Conservation (phyloP, 2,113 vertebrate genomes). For the Tragelaphus scriptus region DNA sequence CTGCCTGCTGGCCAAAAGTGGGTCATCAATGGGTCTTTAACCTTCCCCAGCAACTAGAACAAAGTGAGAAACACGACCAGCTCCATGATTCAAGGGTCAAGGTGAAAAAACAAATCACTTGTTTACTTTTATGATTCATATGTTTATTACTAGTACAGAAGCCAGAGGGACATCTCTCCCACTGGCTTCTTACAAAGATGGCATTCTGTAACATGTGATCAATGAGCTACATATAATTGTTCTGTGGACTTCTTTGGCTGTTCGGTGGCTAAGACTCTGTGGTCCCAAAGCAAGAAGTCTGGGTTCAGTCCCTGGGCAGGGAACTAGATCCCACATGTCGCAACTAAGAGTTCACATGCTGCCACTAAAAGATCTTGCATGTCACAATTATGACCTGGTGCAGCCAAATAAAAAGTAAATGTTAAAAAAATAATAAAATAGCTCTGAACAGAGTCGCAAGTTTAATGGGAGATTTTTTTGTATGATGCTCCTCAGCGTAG, state of each 20-base stretch:
- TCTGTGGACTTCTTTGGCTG: not conserved
- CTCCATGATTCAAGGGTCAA: not conserved
- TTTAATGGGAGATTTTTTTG: fast-evolving
- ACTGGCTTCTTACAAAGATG: not conserved
- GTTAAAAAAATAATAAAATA: not conserved
- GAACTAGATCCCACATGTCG: not conserved
- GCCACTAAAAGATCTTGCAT: not conserved
- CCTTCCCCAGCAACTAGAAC: not conserved
- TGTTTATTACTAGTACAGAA: not conserved
- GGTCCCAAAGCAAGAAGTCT: not conserved
- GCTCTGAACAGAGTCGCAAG: not conserved
- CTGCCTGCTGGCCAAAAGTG: not conserved
- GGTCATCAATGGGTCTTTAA: too few relatives aligned
- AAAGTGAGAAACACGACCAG: fast-evolving
- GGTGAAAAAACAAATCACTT: not conserved
- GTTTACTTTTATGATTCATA: not conserved
- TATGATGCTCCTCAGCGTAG: too few relatives aligned
- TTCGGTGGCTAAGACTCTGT: fast-evolving
- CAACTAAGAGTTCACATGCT: not conserved
- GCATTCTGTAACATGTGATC: not conserved
- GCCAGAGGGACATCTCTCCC: not conserved
- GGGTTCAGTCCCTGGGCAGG: not conserved
- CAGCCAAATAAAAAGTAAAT: not conserved
- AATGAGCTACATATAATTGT: not conserved
- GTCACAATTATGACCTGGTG: not conserved